phyloP scores from a whole-genome alignment of 2,888 invertebrate genomes.

The Pachycephus smyrnensis region DNA sequence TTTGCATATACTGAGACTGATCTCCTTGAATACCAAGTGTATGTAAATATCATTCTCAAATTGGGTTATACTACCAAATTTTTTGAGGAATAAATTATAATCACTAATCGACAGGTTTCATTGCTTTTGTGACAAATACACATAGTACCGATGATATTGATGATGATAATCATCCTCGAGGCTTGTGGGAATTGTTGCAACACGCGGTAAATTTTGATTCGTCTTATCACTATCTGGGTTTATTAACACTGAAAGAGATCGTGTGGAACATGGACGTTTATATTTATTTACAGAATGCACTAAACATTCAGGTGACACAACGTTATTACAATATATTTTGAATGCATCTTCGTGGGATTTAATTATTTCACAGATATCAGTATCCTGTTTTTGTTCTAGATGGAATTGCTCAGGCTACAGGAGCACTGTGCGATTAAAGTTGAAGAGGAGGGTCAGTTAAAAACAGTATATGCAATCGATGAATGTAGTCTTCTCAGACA shows the following conservation, averaged over 20 bases:
- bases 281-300: constrained; percentile 44
- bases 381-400: constrained; percentile 35
- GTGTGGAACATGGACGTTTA: constrained; percentile 60
- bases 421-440: constrained; percentile 36
- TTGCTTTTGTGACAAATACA: constrained; percentile 49
- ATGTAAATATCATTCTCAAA: constrained; percentile 26
- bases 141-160: constrained; percentile 36
- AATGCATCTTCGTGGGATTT: background rate
- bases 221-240: constrained; percentile 54
- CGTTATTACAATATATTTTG: background rate
- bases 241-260: constrained; percentile 50
- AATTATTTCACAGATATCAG: background rate
- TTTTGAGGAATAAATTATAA: constrained; percentile 10
- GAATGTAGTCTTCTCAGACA: constrained; percentile 53
- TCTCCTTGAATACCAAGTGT: constrained; percentile 61
- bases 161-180: constrained; percentile 50
- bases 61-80: background rate
- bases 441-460: constrained; percentile 31
- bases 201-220: constrained; percentile 50
- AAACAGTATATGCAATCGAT: constrained; percentile 44
- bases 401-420: constrained; percentile 52
- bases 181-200: constrained; percentile 51
- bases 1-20: constrained; percentile 53
- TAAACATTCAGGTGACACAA: constrained; percentile 54
- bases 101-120: constrained; percentile 46